phyloP scores from a whole-genome alignment of 2,113 vertebrate genomes.

The Etia nguti region DNA sequence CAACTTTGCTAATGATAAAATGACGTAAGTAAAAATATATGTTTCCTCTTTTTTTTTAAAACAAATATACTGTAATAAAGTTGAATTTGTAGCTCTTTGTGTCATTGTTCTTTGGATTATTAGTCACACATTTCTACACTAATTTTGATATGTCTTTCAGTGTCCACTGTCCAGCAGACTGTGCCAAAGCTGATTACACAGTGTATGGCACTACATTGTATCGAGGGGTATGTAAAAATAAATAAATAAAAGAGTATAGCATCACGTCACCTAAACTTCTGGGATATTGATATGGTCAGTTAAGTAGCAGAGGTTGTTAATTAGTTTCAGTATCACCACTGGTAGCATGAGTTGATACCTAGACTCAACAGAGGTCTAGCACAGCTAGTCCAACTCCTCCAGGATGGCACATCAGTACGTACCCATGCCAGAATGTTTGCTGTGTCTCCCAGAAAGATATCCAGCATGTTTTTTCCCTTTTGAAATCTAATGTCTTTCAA shows the following conservation, averaged over 20 bases:
- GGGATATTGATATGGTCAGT: background rate
- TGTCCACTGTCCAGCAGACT: slow-evolving; percentile 73
- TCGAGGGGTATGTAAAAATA: slow-evolving; percentile 60
- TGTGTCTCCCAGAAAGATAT: background rate
- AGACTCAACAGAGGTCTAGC: background rate
- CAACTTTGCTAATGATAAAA: slow-evolving; percentile 46
- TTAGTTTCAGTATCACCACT: background rate
- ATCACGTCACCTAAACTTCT: background rate
- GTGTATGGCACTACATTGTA: slow-evolving; percentile 67
- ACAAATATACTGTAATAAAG: background rate
- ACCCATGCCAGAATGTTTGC: background rate
- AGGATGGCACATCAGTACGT: background rate
- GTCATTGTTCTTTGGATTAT: background rate
- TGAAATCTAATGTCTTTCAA: background rate
- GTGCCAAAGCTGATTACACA: slow-evolving; percentile 36
- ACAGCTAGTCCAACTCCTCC: background rate
- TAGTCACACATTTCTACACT: background rate
- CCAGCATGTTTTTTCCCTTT: background rate
- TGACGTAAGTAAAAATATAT: slow-evolving; percentile 54
- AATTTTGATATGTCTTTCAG: slow-evolving; percentile 31
- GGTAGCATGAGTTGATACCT: background rate
- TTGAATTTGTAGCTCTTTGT: background rate
- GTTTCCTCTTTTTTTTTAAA: background rate
- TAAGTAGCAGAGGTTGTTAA: background rate
- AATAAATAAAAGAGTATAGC: background rate